Base-by-base conservation (phyloP, 2,113 vertebrate genomes). In the Climacteris rufus region DNA sequence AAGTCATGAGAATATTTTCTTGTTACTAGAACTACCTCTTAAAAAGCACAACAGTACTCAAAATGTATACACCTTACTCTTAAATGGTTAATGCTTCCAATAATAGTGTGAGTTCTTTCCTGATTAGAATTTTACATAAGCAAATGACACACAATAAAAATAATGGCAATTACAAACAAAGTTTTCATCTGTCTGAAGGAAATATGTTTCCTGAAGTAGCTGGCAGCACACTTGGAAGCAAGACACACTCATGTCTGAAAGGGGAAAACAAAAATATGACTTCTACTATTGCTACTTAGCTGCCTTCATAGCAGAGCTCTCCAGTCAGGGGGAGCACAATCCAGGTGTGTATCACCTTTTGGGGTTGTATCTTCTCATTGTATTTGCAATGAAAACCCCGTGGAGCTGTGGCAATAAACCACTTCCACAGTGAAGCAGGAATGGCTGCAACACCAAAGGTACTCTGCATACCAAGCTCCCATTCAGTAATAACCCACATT, bases 331-430 rank as follows among this genome's bases (percentile, higher is more conserved):
- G 15, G 6, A 65, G 9, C 0, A 0, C 30, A 42, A 52, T 13
- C 39, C 44, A 21, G 0, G 0, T 0, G 1, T 31, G 20, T 19
- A 69, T 28, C 64, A 15, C 7, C 2, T 52, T 65, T 37, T 45
- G 63, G 47, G 31, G 6, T 7, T 59, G 14, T 20, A 13, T 31
- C 22, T 89, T 82, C 40, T 21, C 3, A 8, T 12, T 25, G 12
- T 11, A 22, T 28, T 30, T 15, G 24, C 40, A 69, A 27, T 24
- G 50, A 84, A 77, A 65, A 5, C 11, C 10, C 10, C 11, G 15
- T 1, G 15, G 70, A 75, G 21, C 16, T 70, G 22, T 57, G 52
- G 64, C 44, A 89, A 35, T 56, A 92, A 75, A 90, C 6, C 37
- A n/a, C 20, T 59, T 63, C 33, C 61, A 57, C 31, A 44, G 39